Conservation (phyloP, 2,797 vertebrate genomes). For the Rhinella marina region DNA sequence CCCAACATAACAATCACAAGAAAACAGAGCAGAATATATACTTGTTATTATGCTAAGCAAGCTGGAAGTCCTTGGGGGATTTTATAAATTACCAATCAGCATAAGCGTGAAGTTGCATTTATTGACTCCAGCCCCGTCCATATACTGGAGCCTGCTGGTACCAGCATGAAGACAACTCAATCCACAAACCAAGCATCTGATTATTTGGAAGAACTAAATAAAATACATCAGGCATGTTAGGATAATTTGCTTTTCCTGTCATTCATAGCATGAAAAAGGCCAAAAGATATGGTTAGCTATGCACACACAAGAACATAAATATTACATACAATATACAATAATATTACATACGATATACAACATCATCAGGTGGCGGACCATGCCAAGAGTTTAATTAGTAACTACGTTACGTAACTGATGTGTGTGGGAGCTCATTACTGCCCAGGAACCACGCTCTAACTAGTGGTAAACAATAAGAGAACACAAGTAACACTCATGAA, state of each 20-base stretch:
- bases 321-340: no score
- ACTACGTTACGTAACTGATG: slow-evolving; percentile 12
- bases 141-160: slow-evolving; percentile 74
- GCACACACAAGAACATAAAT: slow-evolving; percentile 19
- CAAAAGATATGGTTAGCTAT: slow-evolving; percentile 18
- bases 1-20: slow-evolving; percentile 85
- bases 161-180: slow-evolving; percentile 74
- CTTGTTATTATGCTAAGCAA: slow-evolving; percentile 90
- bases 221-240: slow-evolving; percentile 70
- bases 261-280: slow-evolving; percentile 53
- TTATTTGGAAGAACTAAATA: slow-evolving; percentile 75
- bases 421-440: slow-evolving; percentile 17
- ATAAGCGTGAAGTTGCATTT: slow-evolving; percentile 90
- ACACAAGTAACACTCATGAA: neutral
- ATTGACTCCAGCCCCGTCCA: slow-evolving; percentile 77
- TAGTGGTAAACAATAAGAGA: slow-evolving; percentile 10
- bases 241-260: slow-evolving; percentile 68
- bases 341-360: no score
- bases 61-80: slow-evolving; percentile 82
- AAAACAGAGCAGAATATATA: slow-evolving; percentile 85
- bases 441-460: neutral
- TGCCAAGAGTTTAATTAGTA: slow-evolving; percentile 39
- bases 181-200: slow-evolving; percentile 72
- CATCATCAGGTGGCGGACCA: neutral
- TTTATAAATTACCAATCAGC: slow-evolving; percentile 88